Percentiles rank a stretch among this genome's conserved stretches.
Evolutionary conservation across 1,140 invertebrate species (phyloP).

Genomic region (Lepidurus arcticus): DNA sequence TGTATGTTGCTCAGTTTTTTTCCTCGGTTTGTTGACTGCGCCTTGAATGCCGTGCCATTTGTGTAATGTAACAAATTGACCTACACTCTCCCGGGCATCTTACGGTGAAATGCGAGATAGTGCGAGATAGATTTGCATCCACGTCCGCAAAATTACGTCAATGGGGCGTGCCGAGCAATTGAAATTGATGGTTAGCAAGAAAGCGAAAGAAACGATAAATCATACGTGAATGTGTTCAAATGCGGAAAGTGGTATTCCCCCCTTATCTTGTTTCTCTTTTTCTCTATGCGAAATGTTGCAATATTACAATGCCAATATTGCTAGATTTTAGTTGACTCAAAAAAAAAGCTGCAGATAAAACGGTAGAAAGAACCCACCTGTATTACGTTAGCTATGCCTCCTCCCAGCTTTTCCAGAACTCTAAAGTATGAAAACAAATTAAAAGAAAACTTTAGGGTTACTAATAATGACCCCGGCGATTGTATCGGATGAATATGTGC

Average conservation of each 20-base stretch:
- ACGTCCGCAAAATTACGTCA: neutral
- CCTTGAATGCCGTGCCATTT: conserved; percentile 17
- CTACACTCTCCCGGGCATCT: neutral
- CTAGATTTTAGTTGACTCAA: neutral
- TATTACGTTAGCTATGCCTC: conserved; percentile 11
- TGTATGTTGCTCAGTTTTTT: conserved; percentile 8
- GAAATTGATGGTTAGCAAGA: neutral
- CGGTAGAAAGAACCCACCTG: neutral
- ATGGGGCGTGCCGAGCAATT: neutral
- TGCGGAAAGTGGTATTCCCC: neutral
- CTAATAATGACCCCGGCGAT: neutral
- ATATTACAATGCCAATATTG: neutral
- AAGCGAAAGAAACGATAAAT: neutral
- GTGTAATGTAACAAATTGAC: neutral
- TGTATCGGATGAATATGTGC: neutral
- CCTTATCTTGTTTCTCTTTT: neutral
- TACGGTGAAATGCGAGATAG: neutral
- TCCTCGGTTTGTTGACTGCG: conserved; percentile 10
- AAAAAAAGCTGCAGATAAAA: conserved; percentile 2
- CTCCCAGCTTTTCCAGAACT: neutral
- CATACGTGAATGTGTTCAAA: conserved; percentile 10
- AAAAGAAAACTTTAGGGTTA: neutral
- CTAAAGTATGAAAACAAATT: neutral
- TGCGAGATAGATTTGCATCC: neutral
- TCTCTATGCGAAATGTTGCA: neutral